Conservation (phyloP, 2,797 vertebrate species). For the Siniperca undulata region DNA sequence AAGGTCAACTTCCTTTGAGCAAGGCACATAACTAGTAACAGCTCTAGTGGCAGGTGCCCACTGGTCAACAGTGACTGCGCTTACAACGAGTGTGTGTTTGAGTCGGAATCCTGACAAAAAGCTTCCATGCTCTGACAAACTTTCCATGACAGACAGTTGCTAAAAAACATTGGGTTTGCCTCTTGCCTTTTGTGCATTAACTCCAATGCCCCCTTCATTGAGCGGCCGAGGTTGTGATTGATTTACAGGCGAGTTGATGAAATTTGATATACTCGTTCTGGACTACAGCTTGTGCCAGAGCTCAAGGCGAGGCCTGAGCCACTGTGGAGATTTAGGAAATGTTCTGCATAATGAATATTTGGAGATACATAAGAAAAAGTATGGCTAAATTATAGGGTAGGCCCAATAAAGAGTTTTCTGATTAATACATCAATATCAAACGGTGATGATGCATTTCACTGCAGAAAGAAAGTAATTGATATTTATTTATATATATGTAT, state of each 20-base stretch:
- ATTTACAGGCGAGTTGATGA: conserved; percentile 76
- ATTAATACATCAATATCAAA: conserved; percentile 38
- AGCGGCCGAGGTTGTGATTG: conserved; percentile 70
- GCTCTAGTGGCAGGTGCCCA: not conserved
- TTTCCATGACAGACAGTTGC: conserved; percentile 30
- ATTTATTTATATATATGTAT: not conserved
- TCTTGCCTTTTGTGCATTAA: conserved; percentile 66
- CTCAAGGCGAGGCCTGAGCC: conserved; percentile 44
- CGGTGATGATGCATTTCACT: conserved; percentile 15
- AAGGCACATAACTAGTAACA: conserved; percentile 10
- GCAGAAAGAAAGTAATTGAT: conserved; percentile 13
- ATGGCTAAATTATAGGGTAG: conserved; percentile 1
- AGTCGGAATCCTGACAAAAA: conserved; percentile 18
- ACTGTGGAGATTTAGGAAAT: conserved; percentile 49
- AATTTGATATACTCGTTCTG: conserved; percentile 73
- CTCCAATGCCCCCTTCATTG: conserved; percentile 59
- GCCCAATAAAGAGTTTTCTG: conserved; percentile 1
- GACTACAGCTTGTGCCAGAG: conserved; percentile 51
- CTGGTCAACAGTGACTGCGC: not conserved
- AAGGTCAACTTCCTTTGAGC: conserved; percentile 33
- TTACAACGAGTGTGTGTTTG: not conserved
- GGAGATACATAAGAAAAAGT: conserved; percentile 19
- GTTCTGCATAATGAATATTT: conserved; percentile 35
- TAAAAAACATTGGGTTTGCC: conserved; percentile 31
- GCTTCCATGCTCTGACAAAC: conserved; percentile 27